These are phyloP conservation scores for Boleophthalmus pectinirostris DNA, from an alignment of 2,113 vertebrate genomes.

Conservation along the genomic window DNA sequence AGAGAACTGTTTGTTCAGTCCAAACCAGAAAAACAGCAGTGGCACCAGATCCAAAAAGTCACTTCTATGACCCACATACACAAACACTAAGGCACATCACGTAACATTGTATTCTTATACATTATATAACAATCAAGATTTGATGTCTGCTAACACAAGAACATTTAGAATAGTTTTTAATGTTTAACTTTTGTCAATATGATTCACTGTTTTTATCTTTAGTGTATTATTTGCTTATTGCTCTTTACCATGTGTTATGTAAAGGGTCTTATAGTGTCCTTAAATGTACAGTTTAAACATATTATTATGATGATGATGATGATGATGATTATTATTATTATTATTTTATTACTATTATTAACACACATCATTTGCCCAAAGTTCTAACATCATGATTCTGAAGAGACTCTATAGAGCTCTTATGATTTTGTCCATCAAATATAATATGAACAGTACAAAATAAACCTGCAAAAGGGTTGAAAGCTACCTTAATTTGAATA, in stretches of 20 bases:
- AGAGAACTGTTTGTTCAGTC: conserved; percentile 75
- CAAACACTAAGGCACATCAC: conserved; percentile 43
- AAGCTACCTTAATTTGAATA: too few species aligned
- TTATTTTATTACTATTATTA: too few species aligned
- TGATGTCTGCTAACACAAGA: conserved; percentile 27
- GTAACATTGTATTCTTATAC: conserved; percentile 18
- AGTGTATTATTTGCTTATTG: too few species aligned
- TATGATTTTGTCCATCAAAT: not conserved
- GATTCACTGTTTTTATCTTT: too few species aligned
- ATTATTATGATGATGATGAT: too few species aligned
- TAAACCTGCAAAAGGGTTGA: too few species aligned
- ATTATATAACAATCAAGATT: not conserved
- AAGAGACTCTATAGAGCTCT: not conserved
- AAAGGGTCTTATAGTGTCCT: too few species aligned
- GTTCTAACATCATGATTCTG: not conserved
- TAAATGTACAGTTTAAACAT: too few species aligned
- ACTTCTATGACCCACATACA: conserved; percentile 58
- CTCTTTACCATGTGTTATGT: too few species aligned
- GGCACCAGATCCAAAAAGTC: conserved; percentile 60
- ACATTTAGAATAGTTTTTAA: too few species aligned
- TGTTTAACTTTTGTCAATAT: too few species aligned
- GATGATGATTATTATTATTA: too few species aligned
- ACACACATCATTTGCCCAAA: not conserved
- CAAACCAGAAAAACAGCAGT: conserved; percentile 66
- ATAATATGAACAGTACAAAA: not conserved